Percentiles rank a stretch among this genome's conserved stretches.
phyloP scores from a whole-genome alignment of 2,888 invertebrate species.

The Aphidoletes aphidimyza region DNA sequence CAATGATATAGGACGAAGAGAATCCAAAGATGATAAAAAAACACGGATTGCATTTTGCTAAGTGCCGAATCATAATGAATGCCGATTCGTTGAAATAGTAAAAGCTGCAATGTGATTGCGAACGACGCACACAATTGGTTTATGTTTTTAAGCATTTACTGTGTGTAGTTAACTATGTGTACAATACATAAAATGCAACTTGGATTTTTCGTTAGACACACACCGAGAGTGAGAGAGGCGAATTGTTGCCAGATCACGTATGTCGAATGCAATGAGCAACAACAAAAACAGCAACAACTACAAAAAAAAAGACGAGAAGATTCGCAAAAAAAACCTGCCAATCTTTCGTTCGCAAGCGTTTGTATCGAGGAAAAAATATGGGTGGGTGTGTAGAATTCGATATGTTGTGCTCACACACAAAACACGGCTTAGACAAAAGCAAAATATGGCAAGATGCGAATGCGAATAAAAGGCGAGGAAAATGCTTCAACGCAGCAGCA shows the following conservation, averaged over 20 bases:
- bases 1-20: not conserved
- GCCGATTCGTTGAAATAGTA: no score
- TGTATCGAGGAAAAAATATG: slow-evolving; percentile 2
- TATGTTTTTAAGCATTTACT: not conserved
- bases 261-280: not conserved
- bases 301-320: no score
- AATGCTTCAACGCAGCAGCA: not conserved
- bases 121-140: slow-evolving; percentile 22
- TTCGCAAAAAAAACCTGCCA: slow-evolving; percentile 12
- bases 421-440: not conserved
- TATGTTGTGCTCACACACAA: not conserved
- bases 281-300: not conserved
- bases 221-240: no score
- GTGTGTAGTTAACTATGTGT: not conserved
- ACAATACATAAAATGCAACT: slow-evolving; percentile 23
- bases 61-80: slow-evolving; percentile 30
- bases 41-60: not conserved
- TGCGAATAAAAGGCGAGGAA: not conserved
- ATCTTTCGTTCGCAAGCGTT: slow-evolving; percentile 18
- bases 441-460: not conserved
- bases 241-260: not conserved
- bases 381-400: slow-evolving; percentile 15
- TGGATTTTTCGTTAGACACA: not conserved
- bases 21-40: not conserved
- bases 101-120: not conserved